These are phyloP conservation scores for Melanotaenia parkinsoni DNA, from an alignment of 2,797 vertebrate genomes.

Conservation along the genomic window DNA sequence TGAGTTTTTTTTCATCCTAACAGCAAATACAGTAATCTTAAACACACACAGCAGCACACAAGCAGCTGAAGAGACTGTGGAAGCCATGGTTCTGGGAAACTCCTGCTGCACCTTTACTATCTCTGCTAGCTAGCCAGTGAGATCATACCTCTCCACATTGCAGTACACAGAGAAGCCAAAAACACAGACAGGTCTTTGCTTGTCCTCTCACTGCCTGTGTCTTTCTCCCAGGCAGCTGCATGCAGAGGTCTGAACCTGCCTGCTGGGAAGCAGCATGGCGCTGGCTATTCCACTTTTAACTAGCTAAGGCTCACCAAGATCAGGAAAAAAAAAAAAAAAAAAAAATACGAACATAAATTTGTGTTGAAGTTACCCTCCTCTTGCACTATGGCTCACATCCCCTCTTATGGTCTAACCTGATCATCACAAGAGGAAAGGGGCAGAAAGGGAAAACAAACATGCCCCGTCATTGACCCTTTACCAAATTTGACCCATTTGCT, in stretches of 20 bases:
- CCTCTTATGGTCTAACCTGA: constrained; percentile 51
- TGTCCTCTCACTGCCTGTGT: constrained; percentile 65
- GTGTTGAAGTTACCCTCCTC: constrained; percentile 66
- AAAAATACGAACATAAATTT: constrained; percentile 41
- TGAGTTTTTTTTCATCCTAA: constrained; percentile 12
- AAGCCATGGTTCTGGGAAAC: constrained; percentile 25
- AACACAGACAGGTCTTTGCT: constrained; percentile 79
- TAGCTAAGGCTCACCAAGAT: constrained; percentile 43
- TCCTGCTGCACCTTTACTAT: constrained; percentile 12
- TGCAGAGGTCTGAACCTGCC: constrained; percentile 76
- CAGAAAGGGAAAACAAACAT: constrained; percentile 57
- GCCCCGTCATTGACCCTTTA: constrained; percentile 56
- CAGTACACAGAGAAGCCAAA: constrained; percentile 52
- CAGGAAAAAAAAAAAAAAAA: constrained; percentile 13
- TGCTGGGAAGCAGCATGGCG: constrained; percentile 58
- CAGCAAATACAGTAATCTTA: background rate
- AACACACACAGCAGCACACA: background rate
- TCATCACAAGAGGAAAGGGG: constrained; percentile 53
- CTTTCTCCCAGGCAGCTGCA: constrained; percentile 65
- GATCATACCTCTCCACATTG: constrained; percentile 55
- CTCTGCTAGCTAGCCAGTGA: constrained; percentile 48
- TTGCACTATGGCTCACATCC: constrained; percentile 67
- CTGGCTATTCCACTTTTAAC: constrained; percentile 48
- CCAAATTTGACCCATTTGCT: constrained; percentile 69
- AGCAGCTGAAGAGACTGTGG: constrained; percentile 19